A percentile compares a stretch with the other conserved stretches of the same genome.
Evolutionary conservation across 53 echinoderm and acorn worm species (phyloP).

Genomic region (Holothuria scabra): DNA sequence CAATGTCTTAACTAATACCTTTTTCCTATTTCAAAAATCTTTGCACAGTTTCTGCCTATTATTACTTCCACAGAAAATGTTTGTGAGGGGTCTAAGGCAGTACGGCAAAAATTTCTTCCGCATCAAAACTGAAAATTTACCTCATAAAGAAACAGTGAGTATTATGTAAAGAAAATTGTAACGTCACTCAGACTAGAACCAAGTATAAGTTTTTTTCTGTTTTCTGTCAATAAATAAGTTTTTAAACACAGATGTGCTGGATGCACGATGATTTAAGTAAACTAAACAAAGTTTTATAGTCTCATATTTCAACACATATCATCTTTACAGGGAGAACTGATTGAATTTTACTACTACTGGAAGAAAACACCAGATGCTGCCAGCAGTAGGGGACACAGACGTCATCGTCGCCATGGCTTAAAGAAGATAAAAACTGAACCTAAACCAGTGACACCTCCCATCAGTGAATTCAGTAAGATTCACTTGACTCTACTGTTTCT

Average conservation of each 20-base stretch:
- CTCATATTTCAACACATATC: too few species aligned
- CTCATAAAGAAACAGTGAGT: slow-evolving; percentile 93
- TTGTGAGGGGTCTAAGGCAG: slow-evolving; percentile 87
- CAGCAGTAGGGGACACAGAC: slow-evolving; percentile 82
- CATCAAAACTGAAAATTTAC: slow-evolving; percentile 86
- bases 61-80: slow-evolving; percentile 71
- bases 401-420: slow-evolving; percentile 90
- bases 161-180: too few species aligned
- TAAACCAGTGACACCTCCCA: slow-evolving; percentile 79
- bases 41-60: neutral
- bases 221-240: too few species aligned
- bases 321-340: slow-evolving; percentile 76
- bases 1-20: too few species aligned
- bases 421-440: slow-evolving; percentile 79
- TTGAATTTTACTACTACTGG: slow-evolving; percentile 99
- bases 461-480: slow-evolving; percentile 92
- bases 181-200: too few species aligned
- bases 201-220: too few species aligned
- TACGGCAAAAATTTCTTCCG: slow-evolving; percentile 98
- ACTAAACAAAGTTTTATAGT: too few species aligned
- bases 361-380: slow-evolving; percentile 97
- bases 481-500: too few species aligned
- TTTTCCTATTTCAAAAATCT: too few species aligned
- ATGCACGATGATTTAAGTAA: too few species aligned
- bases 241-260: too few species aligned